Base-by-base conservation (phyloP, 2,888 invertebrate genomes). In the Toxonevra muliebris region DNA sequence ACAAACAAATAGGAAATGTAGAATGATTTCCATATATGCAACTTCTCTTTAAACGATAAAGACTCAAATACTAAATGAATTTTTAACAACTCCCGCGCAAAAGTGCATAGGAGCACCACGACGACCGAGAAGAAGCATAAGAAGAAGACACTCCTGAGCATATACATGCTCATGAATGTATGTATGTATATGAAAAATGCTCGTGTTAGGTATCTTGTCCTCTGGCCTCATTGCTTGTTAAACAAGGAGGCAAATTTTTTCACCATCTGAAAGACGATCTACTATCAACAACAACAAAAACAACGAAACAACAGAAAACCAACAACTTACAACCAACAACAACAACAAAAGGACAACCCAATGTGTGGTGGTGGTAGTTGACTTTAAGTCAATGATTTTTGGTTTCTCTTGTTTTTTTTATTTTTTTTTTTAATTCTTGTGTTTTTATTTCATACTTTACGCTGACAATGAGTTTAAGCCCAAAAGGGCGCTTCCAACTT, bases 201-300 rank as follows among this genome's bases (percentile, higher is more conserved):
- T 73, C 71, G 73, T 74, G 74, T 74, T 73, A 73, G 73, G 71
- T 73, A 74, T 74, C 73, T 74, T 74, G 74, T 74, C 73, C 74
- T 74, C 73, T 74, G 74, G 74, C 74, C 74, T 74, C 74, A 74
- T 74, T 72, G 74, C 74, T 74, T 74, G 74, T 74, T 74, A 71
- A 74, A 74, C 74, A 74, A 73, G 72, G 69, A 74, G 73, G 70
- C 71, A 74, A 73, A 74, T 73, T 74, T 74, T 73, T 74, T 73
- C 73, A 71, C 74, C 74, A 74, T 74, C 74, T 73, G 69, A 71
- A 68, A 68, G 69, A 69, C 74, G 74, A 74, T 73, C 70, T 72
- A 67, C 71, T 73, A 74, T 73, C 30, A 30, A 30, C 30, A 30
- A 30, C 30, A 30, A 30, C 7, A 30, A 30, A 2, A 30, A 71